A percentile compares a stretch with the other conserved stretches of the same genome.
phyloP scores from a whole-genome alignment of 2,888 invertebrate genomes.

The Acanthosoma haemorrhoidale region DNA sequence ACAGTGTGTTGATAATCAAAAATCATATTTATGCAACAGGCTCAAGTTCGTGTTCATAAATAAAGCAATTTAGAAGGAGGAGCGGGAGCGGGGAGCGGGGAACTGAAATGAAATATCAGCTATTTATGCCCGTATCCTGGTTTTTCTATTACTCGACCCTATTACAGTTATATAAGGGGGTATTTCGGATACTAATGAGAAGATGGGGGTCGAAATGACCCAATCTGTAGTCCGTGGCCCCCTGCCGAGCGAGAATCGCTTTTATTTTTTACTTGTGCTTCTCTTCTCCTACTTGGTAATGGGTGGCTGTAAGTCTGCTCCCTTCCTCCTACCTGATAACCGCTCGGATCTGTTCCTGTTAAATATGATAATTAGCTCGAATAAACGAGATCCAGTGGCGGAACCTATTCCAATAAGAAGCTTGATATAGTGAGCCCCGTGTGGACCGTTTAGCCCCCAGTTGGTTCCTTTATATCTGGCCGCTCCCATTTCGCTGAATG shows the following conservation, averaged over 20 bases:
- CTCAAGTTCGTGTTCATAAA: neutral
- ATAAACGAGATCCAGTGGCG: neutral
- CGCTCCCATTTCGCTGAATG: neutral
- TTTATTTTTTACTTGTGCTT: neutral
- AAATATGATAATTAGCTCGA: conserved; percentile 13
- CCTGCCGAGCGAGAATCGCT: neutral
- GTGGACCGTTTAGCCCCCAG: too few relatives aligned
- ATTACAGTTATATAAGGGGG: conserved; percentile 17
- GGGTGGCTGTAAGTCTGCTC: neutral
- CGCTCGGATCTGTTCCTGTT: neutral
- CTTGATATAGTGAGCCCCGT: neutral
- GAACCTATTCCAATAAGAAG: neutral
- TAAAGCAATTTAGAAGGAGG: conserved; percentile 12
- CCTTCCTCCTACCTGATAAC: neutral
- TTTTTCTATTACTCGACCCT: conserved; percentile 10
- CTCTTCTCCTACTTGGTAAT: neutral
- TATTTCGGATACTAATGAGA: conserved; percentile 12
- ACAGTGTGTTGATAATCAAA: conserved; percentile 11
- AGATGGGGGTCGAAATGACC: conserved; percentile 12
- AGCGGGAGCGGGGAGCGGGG: neutral
- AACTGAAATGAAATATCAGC: neutral
- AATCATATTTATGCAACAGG: conserved; percentile 12
- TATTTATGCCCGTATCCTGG: neutral
- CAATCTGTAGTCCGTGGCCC: conserved; percentile 13
- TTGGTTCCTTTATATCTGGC: too few relatives aligned